Evolutionary conservation across 2,113 vertebrate genomes (phyloP).

Genomic region (Daboia siamensis): DNA sequence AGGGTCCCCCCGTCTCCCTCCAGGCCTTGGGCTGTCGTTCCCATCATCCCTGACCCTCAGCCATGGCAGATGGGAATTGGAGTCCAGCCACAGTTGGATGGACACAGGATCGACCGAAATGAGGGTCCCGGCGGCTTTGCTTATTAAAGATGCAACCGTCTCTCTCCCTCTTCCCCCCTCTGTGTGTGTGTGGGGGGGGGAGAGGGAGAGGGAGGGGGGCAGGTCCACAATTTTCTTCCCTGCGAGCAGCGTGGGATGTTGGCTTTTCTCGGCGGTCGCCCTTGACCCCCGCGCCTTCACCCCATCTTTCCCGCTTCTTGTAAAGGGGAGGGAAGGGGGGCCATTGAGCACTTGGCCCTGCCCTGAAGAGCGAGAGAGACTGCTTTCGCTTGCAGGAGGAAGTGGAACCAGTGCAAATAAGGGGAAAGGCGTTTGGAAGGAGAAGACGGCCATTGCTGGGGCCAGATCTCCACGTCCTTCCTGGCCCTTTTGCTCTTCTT

Average conservation of each 20-base stretch:
- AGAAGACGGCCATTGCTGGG: accelerated
- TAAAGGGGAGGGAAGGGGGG: neutral
- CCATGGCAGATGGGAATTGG: neutral
- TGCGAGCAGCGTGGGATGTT: neutral
- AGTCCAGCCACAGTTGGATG: neutral
- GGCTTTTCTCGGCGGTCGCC: neutral
- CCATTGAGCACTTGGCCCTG: neutral
- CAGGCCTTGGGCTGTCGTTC: no score
- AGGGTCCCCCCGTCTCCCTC: no score
- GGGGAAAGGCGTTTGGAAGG: neutral
- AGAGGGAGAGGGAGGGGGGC: neutral
- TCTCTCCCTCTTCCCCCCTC: no score
- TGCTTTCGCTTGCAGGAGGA: neutral
- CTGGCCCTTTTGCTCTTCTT: neutral
- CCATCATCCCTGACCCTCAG: neutral
- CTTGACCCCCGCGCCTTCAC: neutral
- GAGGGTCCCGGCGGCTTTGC: neutral
- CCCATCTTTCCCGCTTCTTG: neutral
- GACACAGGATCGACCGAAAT: neutral
- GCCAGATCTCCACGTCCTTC: neutral
- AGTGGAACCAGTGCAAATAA: neutral
- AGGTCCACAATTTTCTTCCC: neutral
- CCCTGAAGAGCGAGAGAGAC: neutral
- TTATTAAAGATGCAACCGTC: neutral
- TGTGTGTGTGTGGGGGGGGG: neutral